Evolutionary conservation across 35 echinoderm and acorn worm species (phyloP), one percentile per base, ranked within the genome.

Genomic region (Patiria miniata): DNA sequence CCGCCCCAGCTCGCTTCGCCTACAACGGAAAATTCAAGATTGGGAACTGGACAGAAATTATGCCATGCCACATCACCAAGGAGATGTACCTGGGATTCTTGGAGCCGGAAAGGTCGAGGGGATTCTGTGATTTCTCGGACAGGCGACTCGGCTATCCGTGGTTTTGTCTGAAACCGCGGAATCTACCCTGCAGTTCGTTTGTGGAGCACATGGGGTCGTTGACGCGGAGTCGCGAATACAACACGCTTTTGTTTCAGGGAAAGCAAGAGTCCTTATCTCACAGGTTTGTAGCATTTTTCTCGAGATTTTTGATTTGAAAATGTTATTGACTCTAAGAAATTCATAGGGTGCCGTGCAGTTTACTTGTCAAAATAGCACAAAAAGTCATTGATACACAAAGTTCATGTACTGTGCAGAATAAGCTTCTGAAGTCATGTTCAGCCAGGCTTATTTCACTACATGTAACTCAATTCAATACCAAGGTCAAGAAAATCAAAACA

Each of bases 91-190:
- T 84, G 0, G 29, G 34, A 14, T 39, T 30, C 38, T 10, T 59
- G 53, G 82, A 84, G 26, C 6, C 30, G 2, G 19, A 60, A 5
- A 2, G 22, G 15, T 33, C 82, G 22, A 33, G 57, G 5, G 39
- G 19, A 14, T 84, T 84, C 39, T 84, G 82, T 37, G 38, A 84
- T 33, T 84, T 60, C 57, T 39, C 82, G 5, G 53, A 84, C n/a
- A 6, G 15, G 1, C 30, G 8, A 15, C 16, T 58, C 6, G 39
- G 39, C 5, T 84, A 37, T 39, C 82, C 82, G 5, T 84, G 82
- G 82, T 84, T 84, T 37, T 84, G 82, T 61, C 38, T 84, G 14
- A 84, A 84, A 14, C 82, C 82, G 0, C 53, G 33, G 8, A 58
- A 15, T 10, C 16, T 61, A 8, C 39, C 82, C 8, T 84, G 82